Percentiles rank a stretch among this genome's conserved stretches.
Evolutionary conservation across 1,140 invertebrate species (phyloP).

Genomic region (Hypsibius dujardini): DNA sequence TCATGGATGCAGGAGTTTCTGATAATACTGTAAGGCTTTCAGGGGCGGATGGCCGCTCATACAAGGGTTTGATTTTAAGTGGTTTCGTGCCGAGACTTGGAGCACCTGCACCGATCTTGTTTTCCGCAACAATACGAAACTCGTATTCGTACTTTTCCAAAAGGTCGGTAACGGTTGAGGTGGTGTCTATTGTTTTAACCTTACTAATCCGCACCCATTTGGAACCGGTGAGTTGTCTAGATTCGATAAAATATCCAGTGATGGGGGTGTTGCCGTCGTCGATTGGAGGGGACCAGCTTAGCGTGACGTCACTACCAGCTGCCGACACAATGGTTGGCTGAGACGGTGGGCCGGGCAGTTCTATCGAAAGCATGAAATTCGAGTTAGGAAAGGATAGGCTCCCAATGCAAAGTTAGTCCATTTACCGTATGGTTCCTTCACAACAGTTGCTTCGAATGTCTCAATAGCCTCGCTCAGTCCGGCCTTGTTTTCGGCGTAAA

Average conservation of each 20-base stretch:
- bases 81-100: conserved; percentile 82
- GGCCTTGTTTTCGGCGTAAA: conserved; percentile 39
- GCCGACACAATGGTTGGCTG: conserved; percentile 55
- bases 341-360: conserved; percentile 63
- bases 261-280: conserved; percentile 61
- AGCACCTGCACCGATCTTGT: conserved; percentile 57
- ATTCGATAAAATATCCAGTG: conserved; percentile 59
- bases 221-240: conserved; percentile 46
- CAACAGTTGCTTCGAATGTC: conserved; percentile 18
- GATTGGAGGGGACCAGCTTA: conserved; percentile 60
- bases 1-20: conserved; percentile 58
- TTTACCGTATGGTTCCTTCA: conserved; percentile 40
- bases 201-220: conserved; percentile 45
- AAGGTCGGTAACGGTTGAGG: conserved; percentile 55
- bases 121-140: conserved; percentile 63
- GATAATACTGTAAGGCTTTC: conserved; percentile 48
- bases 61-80: conserved; percentile 70
- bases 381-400: no score
- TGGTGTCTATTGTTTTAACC: conserved; percentile 32
- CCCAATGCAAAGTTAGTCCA: no score
- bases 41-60: conserved; percentile 57
- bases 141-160: conserved; percentile 58
- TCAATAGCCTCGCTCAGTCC: conserved; percentile 25
- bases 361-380: no score
- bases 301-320: conserved; percentile 47